Evolutionary conservation across 2,888 invertebrate species (phyloP), one percentile per base, ranked within the genome.

Genomic region (Chloromyia formosa): DNA sequence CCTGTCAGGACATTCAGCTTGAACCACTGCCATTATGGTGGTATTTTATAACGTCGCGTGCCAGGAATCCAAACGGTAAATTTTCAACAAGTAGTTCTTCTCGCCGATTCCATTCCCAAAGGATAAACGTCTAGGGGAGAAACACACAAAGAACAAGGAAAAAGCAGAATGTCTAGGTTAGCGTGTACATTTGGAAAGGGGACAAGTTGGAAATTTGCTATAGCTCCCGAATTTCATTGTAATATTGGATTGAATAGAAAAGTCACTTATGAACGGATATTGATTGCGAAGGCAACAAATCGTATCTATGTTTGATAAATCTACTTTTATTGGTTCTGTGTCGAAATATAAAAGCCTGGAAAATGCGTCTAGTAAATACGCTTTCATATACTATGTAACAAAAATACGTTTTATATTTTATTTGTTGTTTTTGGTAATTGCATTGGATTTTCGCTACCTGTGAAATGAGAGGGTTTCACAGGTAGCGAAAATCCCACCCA

Each of bases 11-110:
- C 60, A 14, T 12, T n/a, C 49, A 49, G 49, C 14, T n/a, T 49
- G 49, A n/a, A 12, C 12, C 49, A 14, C 40, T 16, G 22, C 40
- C 40, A 12, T 62, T 62, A 18, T 53, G 68, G 68, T 27, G 53
- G 54, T 69, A 54, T 22, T 69, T 69, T 69, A 69, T 69, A 53
- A 54, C 20, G 68, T 69, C 68, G 68, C 68, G 68, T 69, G 68
- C 68, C 68, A 69, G 68, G 68, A 69, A 69, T 69, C 68, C 27
- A 69, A 69, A 69, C 68, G 68, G 54, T 23, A 27, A 53, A 35
- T 42, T 69, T 69, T 69, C 68, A 69, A 69, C 68, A 69, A 69
- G 68, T 69, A 69, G 68, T 69, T 69, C 53, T 9, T 27, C 23
- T 4, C 62, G 16, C 62, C 62, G 40, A 16, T 40, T 62, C 18